phyloP scores from a whole-genome alignment of 1,140 invertebrate species.

The Phthorimaea operculella region DNA sequence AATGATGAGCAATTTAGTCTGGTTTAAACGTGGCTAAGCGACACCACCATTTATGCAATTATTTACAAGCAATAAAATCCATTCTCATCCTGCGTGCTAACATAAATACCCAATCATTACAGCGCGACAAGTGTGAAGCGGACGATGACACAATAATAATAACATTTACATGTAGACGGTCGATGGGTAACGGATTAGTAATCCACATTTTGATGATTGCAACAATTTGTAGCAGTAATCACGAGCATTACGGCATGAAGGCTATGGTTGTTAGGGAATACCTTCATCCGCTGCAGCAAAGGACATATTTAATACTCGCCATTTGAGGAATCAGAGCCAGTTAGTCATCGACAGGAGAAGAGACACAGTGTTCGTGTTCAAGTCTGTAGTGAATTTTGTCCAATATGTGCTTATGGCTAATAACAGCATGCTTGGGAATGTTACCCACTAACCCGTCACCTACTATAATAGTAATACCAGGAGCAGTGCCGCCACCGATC shows the following conservation, averaged over 20 bases:
- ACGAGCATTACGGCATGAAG: constrained; percentile 59
- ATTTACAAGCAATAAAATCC: too few species aligned
- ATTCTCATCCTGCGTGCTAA: too few species aligned
- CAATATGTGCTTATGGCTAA: constrained; percentile 62
- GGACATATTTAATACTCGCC: constrained; percentile 57
- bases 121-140: too few species aligned
- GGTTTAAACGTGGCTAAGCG: too few species aligned
- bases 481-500: constrained; percentile 32
- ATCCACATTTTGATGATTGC: constrained; percentile 55
- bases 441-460: constrained; percentile 37
- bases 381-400: constrained; percentile 7
- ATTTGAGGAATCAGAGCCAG: constrained; percentile 29
- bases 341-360: neutral
- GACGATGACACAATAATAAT: constrained; percentile 18
- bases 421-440: constrained; percentile 60
- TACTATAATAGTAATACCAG: constrained; percentile 35
- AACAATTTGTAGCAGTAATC: constrained; percentile 54
- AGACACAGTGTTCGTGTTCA: neutral
- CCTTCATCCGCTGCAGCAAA: constrained; percentile 48
- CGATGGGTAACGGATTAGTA: constrained; percentile 36
- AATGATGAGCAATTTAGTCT: too few species aligned
- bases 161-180: constrained; percentile 20
- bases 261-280: constrained; percentile 60
- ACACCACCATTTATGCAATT: too few species aligned
- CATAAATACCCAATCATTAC: too few species aligned